Percentiles rank a stretch among this genome's conserved stretches.
Evolutionary conservation across 2,113 vertebrate species (phyloP).

Genomic region (Callocephalon fimbriatum): DNA sequence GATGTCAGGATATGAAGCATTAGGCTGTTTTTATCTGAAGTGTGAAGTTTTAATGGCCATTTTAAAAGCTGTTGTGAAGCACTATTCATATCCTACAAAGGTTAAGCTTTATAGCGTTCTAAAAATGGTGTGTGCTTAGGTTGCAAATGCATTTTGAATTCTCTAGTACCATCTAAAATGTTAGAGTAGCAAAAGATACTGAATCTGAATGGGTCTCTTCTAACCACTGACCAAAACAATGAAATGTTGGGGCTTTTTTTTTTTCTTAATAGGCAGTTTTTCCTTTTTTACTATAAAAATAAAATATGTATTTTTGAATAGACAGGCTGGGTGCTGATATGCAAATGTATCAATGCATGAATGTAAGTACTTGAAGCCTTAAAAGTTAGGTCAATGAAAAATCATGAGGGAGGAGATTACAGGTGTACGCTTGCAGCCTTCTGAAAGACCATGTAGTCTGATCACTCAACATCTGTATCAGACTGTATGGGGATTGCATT

Average conservation of each 20-base stretch:
- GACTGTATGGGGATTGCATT: not conserved
- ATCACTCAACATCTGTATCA: rapidly evolving
- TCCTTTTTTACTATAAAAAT: not conserved
- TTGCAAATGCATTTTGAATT: slow-evolving; percentile 12
- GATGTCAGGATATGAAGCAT: not conserved
- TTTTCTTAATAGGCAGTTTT: not conserved
- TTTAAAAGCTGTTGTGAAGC: slow-evolving; percentile 33
- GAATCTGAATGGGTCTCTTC: not conserved
- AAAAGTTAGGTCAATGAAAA: not conserved
- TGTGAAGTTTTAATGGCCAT: slow-evolving; percentile 10
- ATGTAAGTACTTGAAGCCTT: not conserved
- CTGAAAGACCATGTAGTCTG: not conserved
- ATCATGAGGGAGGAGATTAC: rapidly evolving
- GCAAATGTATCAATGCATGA: not conserved
- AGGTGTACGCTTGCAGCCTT: not conserved
- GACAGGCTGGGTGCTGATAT: not conserved
- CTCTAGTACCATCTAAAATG: not conserved
- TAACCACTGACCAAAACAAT: not conserved
- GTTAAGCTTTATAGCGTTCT: slow-evolving; percentile 40
- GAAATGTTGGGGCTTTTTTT: not conserved
- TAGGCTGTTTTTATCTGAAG: not conserved
- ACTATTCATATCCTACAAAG: not conserved
- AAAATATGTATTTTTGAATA: not conserved
- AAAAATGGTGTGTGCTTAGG: not conserved
- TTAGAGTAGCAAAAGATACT: not conserved